Percentiles rank a stretch among this genome's conserved stretches.
phyloP scores from a whole-genome alignment of 2,113 vertebrate species.

The Bubo scandiacus region DNA sequence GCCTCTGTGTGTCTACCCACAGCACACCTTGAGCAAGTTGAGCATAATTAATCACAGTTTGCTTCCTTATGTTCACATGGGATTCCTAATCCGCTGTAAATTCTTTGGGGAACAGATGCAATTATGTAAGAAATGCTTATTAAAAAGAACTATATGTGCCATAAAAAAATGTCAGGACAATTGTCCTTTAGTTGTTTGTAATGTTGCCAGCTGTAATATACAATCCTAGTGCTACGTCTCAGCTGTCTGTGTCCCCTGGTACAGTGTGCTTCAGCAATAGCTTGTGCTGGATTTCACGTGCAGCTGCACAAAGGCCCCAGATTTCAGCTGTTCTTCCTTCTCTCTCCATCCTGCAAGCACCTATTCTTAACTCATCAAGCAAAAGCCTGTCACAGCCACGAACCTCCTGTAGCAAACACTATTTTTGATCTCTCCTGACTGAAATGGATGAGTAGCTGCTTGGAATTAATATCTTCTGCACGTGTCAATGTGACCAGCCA shows the following conservation, averaged over 20 bases:
- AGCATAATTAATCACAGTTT: conserved; percentile 37
- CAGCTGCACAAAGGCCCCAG: not conserved
- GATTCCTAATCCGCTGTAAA: conserved; percentile 16
- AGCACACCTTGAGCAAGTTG: conserved; percentile 13
- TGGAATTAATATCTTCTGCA: conserved; percentile 11
- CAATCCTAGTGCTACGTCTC: not conserved
- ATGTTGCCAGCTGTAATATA: not conserved
- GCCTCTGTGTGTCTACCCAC: not conserved
- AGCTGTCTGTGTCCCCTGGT: not conserved
- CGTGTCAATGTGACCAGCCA: conserved; percentile 1
- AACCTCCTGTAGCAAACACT: not conserved
- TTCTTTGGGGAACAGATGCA: conserved; percentile 45
- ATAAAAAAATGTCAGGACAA: conserved; percentile 28
- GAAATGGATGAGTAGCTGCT: conserved; percentile 6
- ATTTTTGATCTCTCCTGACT: not conserved
- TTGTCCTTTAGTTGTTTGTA: conserved; percentile 39
- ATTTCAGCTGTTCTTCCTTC: not conserved
- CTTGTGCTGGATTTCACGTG: not conserved
- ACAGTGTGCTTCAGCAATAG: not conserved
- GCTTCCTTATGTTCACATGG: not conserved
- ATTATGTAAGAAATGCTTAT: conserved; percentile 39
- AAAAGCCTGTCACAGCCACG: not conserved
- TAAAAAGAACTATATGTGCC: conserved; percentile 23
- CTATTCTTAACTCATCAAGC: not conserved
- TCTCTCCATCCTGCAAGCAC: not conserved